Evolutionary conservation across 2,113 vertebrate species (phyloP), one percentile per base, ranked within the genome.

Genomic region (Lepus europaeus): DNA sequence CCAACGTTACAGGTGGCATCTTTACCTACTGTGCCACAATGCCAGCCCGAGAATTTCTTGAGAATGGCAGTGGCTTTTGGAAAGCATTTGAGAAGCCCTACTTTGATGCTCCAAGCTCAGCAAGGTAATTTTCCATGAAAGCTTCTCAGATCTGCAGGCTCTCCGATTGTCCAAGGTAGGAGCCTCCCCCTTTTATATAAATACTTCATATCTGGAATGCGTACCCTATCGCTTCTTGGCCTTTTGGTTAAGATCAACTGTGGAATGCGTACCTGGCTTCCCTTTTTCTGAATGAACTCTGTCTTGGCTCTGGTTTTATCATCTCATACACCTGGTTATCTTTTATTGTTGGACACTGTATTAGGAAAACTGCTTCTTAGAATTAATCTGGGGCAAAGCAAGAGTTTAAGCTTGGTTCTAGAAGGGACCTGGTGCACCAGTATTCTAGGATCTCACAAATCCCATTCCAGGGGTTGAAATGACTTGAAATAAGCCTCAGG

Each of bases 331-430:
- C 56, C 59, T 73, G 25, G 1, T 68, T 84, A 53, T 64, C 14
- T 53, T 61, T 93, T 36, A 1, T 25, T 73, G n/a, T 12, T 87
- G 63, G 31, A 23, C 11, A 49, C 16, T 69, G 22, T 49, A 59
- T 59, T 84, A 36, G 19, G 27, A 33, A 90, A 3, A 82, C 6
- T 81, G 16, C 59, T 90, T 91, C 72, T 83, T 53, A 87, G 59
- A 95, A 82, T 83, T 91, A 53, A 69, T 61, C 66, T 89, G 56
- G 85, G 31, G 64, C 61, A 27, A 82, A 74, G 25, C 78, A 61
- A 95, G 63, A 78, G 72, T 80, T 76, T 51, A 81, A 13, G 63
- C 61, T 73, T 77, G 76, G 61, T 77, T 12, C 33, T 72, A 9
- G 2, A 14, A 45, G 9, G 20, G 1, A 39, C 10, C 2, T 49